Conservation (phyloP, 2,113 vertebrate species). For the Riparia riparia region DNA sequence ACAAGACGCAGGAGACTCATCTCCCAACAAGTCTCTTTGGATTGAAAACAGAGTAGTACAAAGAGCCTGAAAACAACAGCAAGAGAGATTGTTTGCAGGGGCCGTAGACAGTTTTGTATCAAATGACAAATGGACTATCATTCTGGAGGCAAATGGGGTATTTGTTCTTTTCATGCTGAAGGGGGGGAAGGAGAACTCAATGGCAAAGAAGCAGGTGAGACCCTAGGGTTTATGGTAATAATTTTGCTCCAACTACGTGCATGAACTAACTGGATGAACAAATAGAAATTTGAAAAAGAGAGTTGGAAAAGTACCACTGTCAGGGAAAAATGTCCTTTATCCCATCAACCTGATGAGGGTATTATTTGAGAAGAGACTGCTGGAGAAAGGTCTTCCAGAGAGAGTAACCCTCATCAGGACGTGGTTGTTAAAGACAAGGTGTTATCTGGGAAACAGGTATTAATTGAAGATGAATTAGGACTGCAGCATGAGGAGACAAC, state of each 20-base stretch:
- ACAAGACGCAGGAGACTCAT: not conserved
- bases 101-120: not conserved
- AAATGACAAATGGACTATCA: not conserved
- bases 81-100: not conserved
- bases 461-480: not conserved
- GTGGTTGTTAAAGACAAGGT: not conserved
- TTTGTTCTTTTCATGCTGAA: not conserved
- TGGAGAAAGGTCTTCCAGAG: not conserved
- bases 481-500: not conserved
- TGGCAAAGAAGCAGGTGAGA: not conserved
- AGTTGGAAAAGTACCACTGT: not conserved
- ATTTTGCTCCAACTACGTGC: not conserved
- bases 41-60: not conserved
- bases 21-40: not conserved
- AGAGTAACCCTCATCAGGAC: not conserved
- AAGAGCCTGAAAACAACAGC: not conserved
- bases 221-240: not conserved
- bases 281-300: not conserved
- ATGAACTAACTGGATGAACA: not conserved
- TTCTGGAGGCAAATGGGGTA: not conserved
- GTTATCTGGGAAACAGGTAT: not conserved
- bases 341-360: not conserved
- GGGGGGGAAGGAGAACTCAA: not conserved
- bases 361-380: not conserved
- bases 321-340: not conserved